Percentiles rank a stretch among this genome's conserved stretches.
phyloP scores from a whole-genome alignment of 2,888 invertebrate species.

The Sussaba pulchella region DNA sequence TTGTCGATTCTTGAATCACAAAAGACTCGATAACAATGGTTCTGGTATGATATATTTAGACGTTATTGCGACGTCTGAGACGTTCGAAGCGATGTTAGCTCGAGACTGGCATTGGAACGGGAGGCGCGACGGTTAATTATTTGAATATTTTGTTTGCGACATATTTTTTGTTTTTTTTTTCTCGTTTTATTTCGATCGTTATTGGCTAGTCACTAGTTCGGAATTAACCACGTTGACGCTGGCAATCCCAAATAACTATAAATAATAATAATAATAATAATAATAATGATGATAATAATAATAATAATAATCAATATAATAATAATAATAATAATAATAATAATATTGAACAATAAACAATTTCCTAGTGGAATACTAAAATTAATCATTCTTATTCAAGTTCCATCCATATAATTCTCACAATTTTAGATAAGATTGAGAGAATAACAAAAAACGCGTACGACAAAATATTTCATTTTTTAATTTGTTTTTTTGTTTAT shows the following conservation, averaged over 20 bases:
- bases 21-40: neutral
- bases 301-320: neutral
- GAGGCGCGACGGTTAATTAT: conserved; percentile 24
- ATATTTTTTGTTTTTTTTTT: neutral
- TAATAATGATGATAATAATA: too few relatives aligned
- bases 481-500: neutral
- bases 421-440: too few relatives aligned
- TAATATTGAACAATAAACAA: neutral
- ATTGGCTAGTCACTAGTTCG: too few relatives aligned
- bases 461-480: too few relatives aligned
- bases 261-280: too few relatives aligned
- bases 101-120: neutral
- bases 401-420: too few relatives aligned
- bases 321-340: neutral
- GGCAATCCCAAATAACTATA: too few relatives aligned
- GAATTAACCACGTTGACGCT: neutral
- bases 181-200: too few relatives aligned
- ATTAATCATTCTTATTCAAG: too few relatives aligned
- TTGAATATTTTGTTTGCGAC: conserved; percentile 11
- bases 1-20: neutral
- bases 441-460: too few relatives aligned
- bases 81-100: neutral
- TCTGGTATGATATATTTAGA: neutral
- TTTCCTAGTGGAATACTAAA: too few relatives aligned
- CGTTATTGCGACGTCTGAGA: neutral